Conservation (phyloP, 2,113 vertebrate genomes). For the Columba livia region DNA sequence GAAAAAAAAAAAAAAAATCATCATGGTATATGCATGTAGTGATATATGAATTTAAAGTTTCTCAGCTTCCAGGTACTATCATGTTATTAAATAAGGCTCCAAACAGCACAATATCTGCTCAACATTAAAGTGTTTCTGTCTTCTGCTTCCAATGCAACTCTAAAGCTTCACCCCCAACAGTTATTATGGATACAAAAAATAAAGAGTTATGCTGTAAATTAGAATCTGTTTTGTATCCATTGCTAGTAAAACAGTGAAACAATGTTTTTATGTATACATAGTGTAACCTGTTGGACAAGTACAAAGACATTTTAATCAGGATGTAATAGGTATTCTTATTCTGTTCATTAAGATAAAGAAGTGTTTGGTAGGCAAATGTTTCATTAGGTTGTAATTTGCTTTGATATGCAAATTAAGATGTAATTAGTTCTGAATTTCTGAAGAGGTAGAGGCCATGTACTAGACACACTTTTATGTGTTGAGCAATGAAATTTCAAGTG, state of each 20-base stretch:
- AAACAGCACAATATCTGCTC: background rate
- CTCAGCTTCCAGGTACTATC: background rate
- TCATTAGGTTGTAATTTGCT: conserved; percentile 80
- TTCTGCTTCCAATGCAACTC: background rate
- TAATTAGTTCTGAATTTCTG: conserved; percentile 79
- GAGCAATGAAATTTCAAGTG: conserved; percentile 65
- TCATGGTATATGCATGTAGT: background rate
- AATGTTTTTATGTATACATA: conserved; percentile 5
- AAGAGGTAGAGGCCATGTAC: conserved; percentile 63
- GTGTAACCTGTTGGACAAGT: conserved; percentile 47
- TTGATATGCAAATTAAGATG: conserved; percentile 80
- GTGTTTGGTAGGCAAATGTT: conserved; percentile 73
- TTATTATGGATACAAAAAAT: background rate
- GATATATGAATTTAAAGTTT: background rate
- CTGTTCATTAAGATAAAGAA: conserved; percentile 79
- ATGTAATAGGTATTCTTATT: conserved; percentile 65
- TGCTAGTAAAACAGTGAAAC: background rate
- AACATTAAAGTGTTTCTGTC: background rate
- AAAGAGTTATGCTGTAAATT: conserved; percentile 13
- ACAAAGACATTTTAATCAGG: conserved; percentile 68
- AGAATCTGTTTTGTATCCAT: conserved; percentile 23
- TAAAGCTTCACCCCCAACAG: background rate
- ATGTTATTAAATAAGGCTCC: background rate
- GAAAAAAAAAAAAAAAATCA: no score
- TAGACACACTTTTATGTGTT: conserved; percentile 70